Percentiles rank a stretch among this genome's conserved stretches.
Conservation (phyloP, 1,140 invertebrate species). For the Lasioglossum albipes region DNA sequence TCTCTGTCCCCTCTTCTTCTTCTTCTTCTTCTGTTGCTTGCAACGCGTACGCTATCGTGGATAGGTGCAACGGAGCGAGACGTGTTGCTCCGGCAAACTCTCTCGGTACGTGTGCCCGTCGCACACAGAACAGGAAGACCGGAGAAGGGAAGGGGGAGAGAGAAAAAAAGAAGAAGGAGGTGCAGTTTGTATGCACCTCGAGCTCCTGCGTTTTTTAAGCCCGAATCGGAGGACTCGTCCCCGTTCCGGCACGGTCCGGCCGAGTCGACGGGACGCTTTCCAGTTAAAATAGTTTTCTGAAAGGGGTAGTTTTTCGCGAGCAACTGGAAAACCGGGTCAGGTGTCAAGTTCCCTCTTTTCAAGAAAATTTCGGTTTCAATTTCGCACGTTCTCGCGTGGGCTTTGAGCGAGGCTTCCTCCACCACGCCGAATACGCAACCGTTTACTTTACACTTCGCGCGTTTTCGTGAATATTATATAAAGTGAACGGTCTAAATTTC, state of each 20-base stretch:
- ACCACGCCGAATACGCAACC: no score
- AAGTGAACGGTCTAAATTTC: no score
- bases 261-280: background rate
- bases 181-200: conserved; percentile 9
- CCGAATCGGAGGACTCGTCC: background rate
- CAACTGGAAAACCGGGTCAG: no score
- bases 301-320: background rate
- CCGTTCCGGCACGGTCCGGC: background rate
- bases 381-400: no score
- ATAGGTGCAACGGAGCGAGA: conserved; percentile 62
- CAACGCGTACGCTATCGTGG: conserved; percentile 40
- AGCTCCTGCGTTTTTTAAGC: background rate
- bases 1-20: conserved; percentile 32
- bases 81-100: conserved; percentile 53
- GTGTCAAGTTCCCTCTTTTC: no score
- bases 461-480: no score
- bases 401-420: no score
- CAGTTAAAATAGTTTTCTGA: background rate
- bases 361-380: no score
- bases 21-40: conserved; percentile 14
- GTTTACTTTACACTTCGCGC: no score
- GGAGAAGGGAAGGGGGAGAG: background rate
- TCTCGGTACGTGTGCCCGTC: conserved; percentile 42
- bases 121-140: conserved; percentile 17
- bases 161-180: background rate